Evolutionary conservation across 92 coral and sea anemone genomes (phyloP), one percentile per base, ranked within the genome.

Genomic region (Phymanthus crucifer): DNA sequence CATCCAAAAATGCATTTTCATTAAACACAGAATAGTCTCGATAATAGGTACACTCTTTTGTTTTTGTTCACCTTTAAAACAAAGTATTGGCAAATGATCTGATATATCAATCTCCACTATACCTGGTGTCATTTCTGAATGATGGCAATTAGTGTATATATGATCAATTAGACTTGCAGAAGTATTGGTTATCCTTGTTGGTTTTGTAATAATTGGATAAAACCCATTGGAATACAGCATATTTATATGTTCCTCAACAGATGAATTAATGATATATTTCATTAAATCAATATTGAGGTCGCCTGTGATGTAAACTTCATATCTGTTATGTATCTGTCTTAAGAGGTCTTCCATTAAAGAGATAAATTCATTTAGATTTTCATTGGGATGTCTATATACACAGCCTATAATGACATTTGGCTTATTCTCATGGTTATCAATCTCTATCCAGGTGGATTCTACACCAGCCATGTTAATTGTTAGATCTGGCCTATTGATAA

Each of bases 401-500:
- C 61, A 52, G 4, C 61, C 61, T 19, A 21, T 23, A 52, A 52
- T 52, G 61, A 52, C 21, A 23, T 52, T 52, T 52, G 29, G 61
- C 26, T 52, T 52, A 23, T 9, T 52, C 26, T 52, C 61, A 17
- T 23, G 70, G 45, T 50, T 50, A 32, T 14, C 56, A 75, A 78
- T 78, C 46, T 78, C 72, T 26, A 58, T 10, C 79, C 73, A 77
- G 35, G 78, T 78, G 5, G 83, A 84, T 47, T 84, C 75, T 32
- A 85, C 89, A 32, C 72, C 48, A 68, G 29, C 35, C 89, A 85
- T 85, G 47, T 72, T 66, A 80, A 80, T 79, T 54, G 74, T 75
- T 34, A 85, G 65, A 38, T 86, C 89, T 40, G 83, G 86, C 61
- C 89, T 80, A 24, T 81, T 77, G 37, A 80, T 50, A 19, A 84